phyloP scores from a whole-genome alignment of 2,888 invertebrate genomes.

The Dascillus cervinus region DNA sequence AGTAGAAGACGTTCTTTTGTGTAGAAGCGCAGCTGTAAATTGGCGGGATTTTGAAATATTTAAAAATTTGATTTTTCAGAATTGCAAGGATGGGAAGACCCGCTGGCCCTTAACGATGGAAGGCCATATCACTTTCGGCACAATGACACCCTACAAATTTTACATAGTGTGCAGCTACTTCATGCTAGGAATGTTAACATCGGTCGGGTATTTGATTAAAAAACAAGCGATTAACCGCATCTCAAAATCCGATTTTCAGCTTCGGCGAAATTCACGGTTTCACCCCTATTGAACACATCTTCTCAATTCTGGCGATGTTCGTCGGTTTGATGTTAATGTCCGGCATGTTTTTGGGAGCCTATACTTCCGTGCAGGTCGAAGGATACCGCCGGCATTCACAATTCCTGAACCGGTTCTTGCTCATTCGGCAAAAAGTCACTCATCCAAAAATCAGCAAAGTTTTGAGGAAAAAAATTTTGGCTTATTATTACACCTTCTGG shows the following conservation, averaged over 20 bases:
- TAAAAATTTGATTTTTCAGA: no score
- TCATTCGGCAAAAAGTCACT: slow-evolving; percentile 13
- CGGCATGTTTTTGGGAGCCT: slow-evolving; percentile 21
- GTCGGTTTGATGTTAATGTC: slow-evolving; percentile 15
- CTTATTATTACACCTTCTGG: slow-evolving; percentile 22
- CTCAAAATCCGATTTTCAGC: slow-evolving; percentile 5
- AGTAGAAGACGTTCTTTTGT: no score
- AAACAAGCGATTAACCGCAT: neutral
- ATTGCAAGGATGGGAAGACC: no score
- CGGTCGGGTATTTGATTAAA: slow-evolving; percentile 6
- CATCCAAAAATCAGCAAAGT: slow-evolving; percentile 11
- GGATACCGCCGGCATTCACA: slow-evolving; percentile 16
- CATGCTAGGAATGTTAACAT: slow-evolving; percentile 5
- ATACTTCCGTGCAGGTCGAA: slow-evolving; percentile 21
- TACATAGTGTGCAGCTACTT: slow-evolving; percentile 7
- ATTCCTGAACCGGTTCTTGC: slow-evolving; percentile 10
- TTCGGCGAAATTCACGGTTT: slow-evolving; percentile 13
- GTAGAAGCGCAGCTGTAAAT: no score
- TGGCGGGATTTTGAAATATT: no score
- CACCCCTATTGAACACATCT: slow-evolving; percentile 10
- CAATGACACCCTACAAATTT: slow-evolving; percentile 2
- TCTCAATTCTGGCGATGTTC: slow-evolving; percentile 15
- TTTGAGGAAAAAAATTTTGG: slow-evolving; percentile 14
- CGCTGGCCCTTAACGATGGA: slow-evolving; percentile 7
- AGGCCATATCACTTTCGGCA: slow-evolving; percentile 2